Evolutionary conservation across 2,113 vertebrate species (phyloP).

Genomic region (Anser cygnoides): DNA sequence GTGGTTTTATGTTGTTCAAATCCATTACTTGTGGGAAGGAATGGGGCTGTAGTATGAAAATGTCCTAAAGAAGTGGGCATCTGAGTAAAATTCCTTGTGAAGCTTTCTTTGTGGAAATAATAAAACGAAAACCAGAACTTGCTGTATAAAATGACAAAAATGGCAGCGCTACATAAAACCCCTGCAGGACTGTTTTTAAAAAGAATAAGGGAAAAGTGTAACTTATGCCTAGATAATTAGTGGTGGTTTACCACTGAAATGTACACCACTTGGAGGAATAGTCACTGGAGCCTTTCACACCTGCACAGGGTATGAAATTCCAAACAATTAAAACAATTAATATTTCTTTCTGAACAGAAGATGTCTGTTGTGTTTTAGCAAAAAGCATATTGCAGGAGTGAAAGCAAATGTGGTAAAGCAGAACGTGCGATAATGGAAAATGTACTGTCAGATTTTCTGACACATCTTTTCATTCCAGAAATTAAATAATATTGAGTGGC

Average conservation of each 20-base stretch:
- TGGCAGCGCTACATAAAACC: background rate
- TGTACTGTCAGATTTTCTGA: background rate
- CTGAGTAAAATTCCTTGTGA: background rate
- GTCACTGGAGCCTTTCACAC: slow-evolving; percentile 34
- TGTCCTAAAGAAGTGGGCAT: background rate
- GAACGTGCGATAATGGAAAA: background rate
- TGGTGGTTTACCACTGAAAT: slow-evolving; percentile 53
- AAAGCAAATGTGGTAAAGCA: background rate
- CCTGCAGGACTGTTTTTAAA: background rate
- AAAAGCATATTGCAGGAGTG: background rate
- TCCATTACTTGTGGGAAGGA: background rate
- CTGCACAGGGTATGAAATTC: slow-evolving; percentile 56
- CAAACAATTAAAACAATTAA: slow-evolving; percentile 43
- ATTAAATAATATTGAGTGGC: no score
- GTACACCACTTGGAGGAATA: slow-evolving; percentile 21
- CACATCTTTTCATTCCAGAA: background rate
- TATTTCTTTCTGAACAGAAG: background rate
- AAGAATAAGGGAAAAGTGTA: background rate
- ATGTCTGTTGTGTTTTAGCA: background rate
- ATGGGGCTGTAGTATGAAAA: background rate
- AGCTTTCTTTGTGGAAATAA: background rate
- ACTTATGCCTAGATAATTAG: slow-evolving; percentile 52
- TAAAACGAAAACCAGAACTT: background rate
- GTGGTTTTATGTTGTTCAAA: background rate
- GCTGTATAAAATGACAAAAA: background rate